phyloP scores from a whole-genome alignment of 2,888 invertebrate genomes.

The Fragum fragum region DNA sequence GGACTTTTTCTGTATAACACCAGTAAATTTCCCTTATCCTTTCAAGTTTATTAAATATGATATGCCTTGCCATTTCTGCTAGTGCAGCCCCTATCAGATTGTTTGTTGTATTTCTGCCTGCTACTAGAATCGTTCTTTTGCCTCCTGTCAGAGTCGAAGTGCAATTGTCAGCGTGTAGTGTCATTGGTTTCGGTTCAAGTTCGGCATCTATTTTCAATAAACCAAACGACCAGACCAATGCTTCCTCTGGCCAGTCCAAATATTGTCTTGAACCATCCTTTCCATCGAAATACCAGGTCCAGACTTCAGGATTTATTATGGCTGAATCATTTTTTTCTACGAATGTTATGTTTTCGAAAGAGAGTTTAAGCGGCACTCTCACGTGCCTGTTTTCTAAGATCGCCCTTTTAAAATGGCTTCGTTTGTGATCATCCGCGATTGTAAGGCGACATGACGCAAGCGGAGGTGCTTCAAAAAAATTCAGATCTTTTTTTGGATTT shows the following conservation, averaged over 20 bases:
- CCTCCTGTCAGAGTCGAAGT: too few relatives aligned
- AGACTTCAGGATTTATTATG: neutral
- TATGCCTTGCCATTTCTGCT: neutral
- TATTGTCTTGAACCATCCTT: conserved; percentile 10
- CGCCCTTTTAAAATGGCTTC: neutral
- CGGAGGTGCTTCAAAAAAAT: too few relatives aligned
- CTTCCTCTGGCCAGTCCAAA: conserved; percentile 27
- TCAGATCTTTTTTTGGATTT: neutral
- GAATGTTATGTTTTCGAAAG: neutral
- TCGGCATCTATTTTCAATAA: neutral
- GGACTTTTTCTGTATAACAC: conserved; percentile 4
- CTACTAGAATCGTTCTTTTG: neutral
- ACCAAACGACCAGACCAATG: conserved; percentile 23
- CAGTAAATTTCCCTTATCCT: neutral
- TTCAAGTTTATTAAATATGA: neutral
- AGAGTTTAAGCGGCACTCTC: neutral
- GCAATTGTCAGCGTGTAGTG: neutral
- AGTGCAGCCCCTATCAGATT: neutral
- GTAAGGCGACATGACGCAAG: neutral
- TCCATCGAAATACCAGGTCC: conserved; percentile 21
- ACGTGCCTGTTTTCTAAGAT: neutral
- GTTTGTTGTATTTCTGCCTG: neutral
- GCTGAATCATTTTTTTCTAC: neutral
- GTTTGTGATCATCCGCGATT: neutral
- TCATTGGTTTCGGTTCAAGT: neutral